phyloP scores from a whole-genome alignment of 2,888 invertebrate genomes.

The Ornithoptera priamus region DNA sequence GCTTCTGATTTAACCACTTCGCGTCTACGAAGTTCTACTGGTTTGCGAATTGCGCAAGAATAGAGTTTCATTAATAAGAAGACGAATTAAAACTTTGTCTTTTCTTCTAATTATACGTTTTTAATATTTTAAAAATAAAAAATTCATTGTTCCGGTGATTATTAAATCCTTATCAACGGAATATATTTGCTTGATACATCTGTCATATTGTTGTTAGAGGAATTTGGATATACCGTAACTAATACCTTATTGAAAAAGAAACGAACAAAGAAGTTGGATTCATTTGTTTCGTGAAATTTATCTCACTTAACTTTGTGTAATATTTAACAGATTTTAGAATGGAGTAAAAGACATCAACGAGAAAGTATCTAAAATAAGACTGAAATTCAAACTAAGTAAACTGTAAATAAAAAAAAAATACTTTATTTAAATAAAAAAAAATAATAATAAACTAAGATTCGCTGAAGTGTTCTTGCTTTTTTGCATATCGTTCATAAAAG shows the following conservation, averaged over 20 bases:
- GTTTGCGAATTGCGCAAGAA: conserved; percentile 7
- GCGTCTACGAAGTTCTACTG: conserved; percentile 13
- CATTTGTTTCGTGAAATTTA: neutral
- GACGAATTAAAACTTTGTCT: neutral
- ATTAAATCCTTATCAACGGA: neutral
- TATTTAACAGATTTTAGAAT: neutral
- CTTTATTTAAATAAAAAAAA: neutral
- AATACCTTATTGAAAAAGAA: neutral
- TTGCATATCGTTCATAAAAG: conserved; percentile 3
- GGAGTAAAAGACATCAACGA: conserved; percentile 72
- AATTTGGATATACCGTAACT: neutral
- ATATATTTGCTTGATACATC: neutral
- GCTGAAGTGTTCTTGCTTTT: neutral
- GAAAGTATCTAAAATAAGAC: conserved; percentile 8
- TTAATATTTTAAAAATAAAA: neutral
- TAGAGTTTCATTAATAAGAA: conserved; percentile 9
- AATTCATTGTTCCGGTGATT: neutral
- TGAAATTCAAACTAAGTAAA: neutral
- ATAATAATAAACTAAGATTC: neutral
- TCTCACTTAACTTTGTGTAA: neutral
- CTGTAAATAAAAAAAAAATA: neutral
- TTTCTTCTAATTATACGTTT: neutral
- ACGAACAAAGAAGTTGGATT: neutral
- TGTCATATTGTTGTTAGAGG: neutral
- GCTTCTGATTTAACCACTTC: conserved; percentile 12